phyloP scores from a whole-genome alignment of 1,140 invertebrate species.

The Gryllus bimaculatus region DNA sequence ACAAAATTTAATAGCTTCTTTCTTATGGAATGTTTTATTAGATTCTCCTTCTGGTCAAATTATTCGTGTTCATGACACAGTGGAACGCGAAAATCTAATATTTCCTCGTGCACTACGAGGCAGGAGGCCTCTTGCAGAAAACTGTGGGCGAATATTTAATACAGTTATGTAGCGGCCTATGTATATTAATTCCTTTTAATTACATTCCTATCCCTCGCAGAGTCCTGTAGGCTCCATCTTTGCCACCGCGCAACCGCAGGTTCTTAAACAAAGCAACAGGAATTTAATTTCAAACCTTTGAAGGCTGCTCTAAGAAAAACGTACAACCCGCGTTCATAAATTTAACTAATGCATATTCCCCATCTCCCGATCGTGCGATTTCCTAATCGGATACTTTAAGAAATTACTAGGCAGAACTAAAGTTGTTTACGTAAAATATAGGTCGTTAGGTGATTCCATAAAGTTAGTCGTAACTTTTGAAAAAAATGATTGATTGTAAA shows the following conservation, averaged over 20 bases:
- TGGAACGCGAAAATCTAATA: not conserved
- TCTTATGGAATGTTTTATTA: not conserved
- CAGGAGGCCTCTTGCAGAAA: not conserved
- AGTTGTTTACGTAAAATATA: constrained; percentile 1
- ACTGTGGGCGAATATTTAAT: not conserved
- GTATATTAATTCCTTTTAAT: not conserved
- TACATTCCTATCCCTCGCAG: not conserved
- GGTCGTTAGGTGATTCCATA: not conserved
- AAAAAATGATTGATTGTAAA: constrained; percentile 6
- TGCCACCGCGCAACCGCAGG: not conserved
- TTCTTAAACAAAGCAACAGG: not conserved
- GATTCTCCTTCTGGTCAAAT: not conserved
- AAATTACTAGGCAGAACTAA: not conserved
- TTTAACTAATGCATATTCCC: not conserved
- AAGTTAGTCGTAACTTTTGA: not conserved
- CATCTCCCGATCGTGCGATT: not conserved
- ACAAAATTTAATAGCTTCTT: not conserved
- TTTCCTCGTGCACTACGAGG: not conserved
- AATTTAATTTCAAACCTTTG: not conserved
- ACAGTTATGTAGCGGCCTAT: not conserved
- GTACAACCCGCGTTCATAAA: not conserved
- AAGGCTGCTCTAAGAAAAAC: not conserved
- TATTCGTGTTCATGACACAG: not conserved
- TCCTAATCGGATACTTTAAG: not conserved
- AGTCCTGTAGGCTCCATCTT: not conserved